Conservation (phyloP, 2,797 vertebrate species). For the Emys orbicularis region DNA sequence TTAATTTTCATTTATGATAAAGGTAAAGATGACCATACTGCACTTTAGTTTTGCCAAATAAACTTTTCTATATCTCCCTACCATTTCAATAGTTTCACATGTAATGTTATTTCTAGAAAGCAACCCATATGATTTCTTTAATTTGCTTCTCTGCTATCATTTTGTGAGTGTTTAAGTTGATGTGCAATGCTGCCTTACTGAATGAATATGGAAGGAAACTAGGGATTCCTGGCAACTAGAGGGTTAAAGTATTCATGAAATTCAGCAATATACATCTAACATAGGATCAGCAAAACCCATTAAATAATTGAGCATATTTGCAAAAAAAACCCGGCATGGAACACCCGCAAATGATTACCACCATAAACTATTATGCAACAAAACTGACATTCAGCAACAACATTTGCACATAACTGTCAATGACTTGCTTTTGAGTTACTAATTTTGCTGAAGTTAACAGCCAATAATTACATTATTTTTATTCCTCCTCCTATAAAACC, state of each 20-base stretch:
- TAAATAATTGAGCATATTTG: neutral
- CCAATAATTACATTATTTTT: neutral
- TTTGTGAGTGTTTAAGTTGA: neutral
- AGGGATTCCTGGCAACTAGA: neutral
- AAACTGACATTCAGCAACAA: neutral
- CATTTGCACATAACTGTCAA: neutral
- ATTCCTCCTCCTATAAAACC: neutral
- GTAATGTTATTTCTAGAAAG: too few species aligned
- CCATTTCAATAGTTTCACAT: too few species aligned
- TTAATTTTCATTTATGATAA: too few species aligned
- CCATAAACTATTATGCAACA: neutral
- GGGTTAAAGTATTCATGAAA: neutral
- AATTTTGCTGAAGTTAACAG: neutral
- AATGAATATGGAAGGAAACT: neutral
- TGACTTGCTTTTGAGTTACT: neutral
- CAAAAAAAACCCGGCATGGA: neutral
- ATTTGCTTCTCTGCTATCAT: neutral
- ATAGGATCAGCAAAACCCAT: neutral
- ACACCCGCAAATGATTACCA: neutral
- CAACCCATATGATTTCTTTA: neutral
- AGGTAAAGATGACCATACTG: too few species aligned
- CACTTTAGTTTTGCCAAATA: too few species aligned
- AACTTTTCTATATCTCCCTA: too few species aligned
- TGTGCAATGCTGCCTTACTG: neutral
- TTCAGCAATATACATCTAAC: neutral